Percentiles rank a stretch among this genome's conserved stretches.
Conservation (phyloP, 2,888 invertebrate species). For the Rhimphoctona megacephalus region DNA sequence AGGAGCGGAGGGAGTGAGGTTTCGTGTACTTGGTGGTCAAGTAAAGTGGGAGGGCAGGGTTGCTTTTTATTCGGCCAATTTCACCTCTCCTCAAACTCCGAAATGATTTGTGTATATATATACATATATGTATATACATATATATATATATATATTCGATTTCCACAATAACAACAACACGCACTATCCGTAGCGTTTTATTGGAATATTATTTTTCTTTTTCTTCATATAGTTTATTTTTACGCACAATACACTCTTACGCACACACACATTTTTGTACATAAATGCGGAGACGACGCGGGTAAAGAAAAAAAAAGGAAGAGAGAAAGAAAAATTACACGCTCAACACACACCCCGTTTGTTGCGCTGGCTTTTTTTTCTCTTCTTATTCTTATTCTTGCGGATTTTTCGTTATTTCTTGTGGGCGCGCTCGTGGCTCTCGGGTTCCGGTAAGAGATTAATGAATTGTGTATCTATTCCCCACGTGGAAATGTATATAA, state of each 20-base stretch:
- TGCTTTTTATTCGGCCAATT: constrained; percentile 35
- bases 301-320: constrained; percentile 8
- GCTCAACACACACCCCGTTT: constrained; percentile 32
- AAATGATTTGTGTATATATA: neutral
- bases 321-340: constrained; percentile 19
- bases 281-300: neutral
- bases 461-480: constrained; percentile 1
- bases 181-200: constrained; percentile 6
- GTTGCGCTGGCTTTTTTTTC: constrained; percentile 12
- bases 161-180: constrained; percentile 23
- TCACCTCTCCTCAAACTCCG: constrained; percentile 11
- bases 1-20: neutral
- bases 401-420: neutral
- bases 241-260: constrained; percentile 6
- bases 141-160: constrained; percentile 5
- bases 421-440: constrained; percentile 10
- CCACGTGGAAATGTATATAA: constrained; percentile 23
- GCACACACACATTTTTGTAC: constrained; percentile 6
- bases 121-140: neutral
- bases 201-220: neutral
- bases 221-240: constrained; percentile 16
- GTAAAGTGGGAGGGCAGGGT: constrained; percentile 24
- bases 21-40: constrained; percentile 20
- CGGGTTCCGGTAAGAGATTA: constrained; percentile 14
- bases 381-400: neutral